Evolutionary conservation across 92 coral and sea anemone genomes (phyloP), one percentile per base, ranked within the genome.

Genomic region (Palythoa heliodiscus): DNA sequence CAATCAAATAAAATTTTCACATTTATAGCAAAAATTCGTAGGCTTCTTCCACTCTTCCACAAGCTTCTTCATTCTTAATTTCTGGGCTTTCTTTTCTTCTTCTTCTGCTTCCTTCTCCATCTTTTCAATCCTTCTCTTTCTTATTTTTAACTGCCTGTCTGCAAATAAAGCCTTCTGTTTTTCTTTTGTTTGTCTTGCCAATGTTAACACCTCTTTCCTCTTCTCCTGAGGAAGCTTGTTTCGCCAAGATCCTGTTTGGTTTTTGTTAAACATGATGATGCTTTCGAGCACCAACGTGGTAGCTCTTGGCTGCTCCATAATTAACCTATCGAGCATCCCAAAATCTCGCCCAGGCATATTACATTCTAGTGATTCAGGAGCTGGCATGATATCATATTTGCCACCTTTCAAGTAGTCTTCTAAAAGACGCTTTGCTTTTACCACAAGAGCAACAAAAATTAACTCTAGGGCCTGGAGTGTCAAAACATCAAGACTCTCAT

Each of bases 191-290:
- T 43, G 76, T 67, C 37, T 63, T 4, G 67, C 87, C 23, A 83
- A 47, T 20, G 52, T 53, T 79, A 83, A 70, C 6, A 50, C 77
- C 14, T n/a, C 17, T 0, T 52, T 13, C 67, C 76, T 70, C 50
- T 70, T 83, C 77, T 83, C 87, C 11, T 78, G 87, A 19, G 76
- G 76, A 12, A 71, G 87, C 68, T 68, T 68, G 67, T 83, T 79
- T 73, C 79, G 64, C 87, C 70, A 70, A 17, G 37, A n/a, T 1
- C 77, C 77, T 52, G 78, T 83, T 68, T 70, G 12, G 20, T 83
- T 83, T 52, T 83, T 61, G 68, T 61, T 61, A 23, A 47, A 19
- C 53, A 24, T 83, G 19, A 61, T 61, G 19, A 61, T 61, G 17
- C 68, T 24, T 61, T 61, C 68, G 19, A 61, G 68, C 19, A 61